phyloP scores from a whole-genome alignment of 2,888 invertebrate species.

The Sphaerophoria taeniata region DNA sequence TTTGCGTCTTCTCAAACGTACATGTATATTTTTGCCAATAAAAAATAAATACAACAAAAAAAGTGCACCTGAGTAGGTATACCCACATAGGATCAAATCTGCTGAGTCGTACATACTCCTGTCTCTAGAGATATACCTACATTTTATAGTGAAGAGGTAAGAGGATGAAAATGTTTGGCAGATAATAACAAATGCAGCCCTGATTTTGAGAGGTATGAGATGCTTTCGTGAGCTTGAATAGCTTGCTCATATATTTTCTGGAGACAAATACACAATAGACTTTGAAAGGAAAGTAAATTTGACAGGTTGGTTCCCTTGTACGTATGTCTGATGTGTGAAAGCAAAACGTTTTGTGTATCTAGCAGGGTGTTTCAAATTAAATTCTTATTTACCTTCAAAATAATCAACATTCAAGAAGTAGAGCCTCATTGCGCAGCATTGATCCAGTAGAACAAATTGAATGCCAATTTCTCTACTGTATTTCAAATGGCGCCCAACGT shows the following conservation, averaged over 20 bases:
- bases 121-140: background rate
- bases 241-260: conserved; percentile 27
- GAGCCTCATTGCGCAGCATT: too few relatives aligned
- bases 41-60: conserved; percentile 33
- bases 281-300: conserved; percentile 4
- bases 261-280: conserved; percentile 5
- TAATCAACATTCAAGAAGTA: too few relatives aligned
- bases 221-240: background rate
- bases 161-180: conserved; percentile 24
- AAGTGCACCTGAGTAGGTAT: conserved; percentile 50
- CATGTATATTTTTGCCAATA: conserved; percentile 9
- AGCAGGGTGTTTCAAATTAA: background rate
- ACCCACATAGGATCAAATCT: background rate
- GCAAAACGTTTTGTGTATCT: background rate
- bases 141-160: background rate
- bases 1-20: conserved; percentile 1
- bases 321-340: background rate
- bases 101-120: background rate
- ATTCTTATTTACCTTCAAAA: background rate
- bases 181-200: conserved; percentile 53
- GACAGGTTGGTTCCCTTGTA: background rate
- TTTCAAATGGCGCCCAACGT: background rate
- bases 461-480: too few relatives aligned
- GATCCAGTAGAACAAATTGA: too few relatives aligned
- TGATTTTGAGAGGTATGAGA: background rate